phyloP scores from a whole-genome alignment of 2,797 vertebrate genomes.

The Stomatorhinus walkeri region DNA sequence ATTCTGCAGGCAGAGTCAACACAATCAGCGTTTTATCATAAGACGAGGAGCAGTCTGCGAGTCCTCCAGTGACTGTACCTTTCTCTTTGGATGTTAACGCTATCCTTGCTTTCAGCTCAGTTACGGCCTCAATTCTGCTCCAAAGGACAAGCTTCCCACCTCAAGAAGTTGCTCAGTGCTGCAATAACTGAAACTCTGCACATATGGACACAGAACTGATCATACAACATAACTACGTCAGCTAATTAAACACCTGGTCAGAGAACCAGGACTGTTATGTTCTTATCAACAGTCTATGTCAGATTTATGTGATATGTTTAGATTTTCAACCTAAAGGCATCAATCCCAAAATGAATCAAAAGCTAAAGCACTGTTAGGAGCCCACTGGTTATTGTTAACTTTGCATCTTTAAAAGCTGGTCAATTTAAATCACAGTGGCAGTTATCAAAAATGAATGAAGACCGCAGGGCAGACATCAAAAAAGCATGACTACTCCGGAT shows the following conservation, averaged over 20 bases:
- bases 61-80: no score
- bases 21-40: neutral
- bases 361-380: neutral
- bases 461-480: neutral
- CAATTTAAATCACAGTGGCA: neutral
- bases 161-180: neutral
- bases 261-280: neutral
- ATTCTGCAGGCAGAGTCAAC: neutral
- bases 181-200: neutral
- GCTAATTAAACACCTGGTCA: neutral
- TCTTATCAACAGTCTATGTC: neutral
- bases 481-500: neutral
- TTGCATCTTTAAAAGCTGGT: neutral
- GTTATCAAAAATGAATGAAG: neutral
- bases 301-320: neutral
- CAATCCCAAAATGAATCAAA: neutral
- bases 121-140: neutral
- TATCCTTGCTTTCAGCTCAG: neutral
- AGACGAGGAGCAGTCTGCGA: neutral
- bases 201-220: neutral
- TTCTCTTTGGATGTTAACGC: neutral
- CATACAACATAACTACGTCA: neutral
- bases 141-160: neutral
- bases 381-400: neutral
- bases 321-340: neutral